Conservation (phyloP, 2,888 invertebrate species). For the Coelinius sp. region DNA sequence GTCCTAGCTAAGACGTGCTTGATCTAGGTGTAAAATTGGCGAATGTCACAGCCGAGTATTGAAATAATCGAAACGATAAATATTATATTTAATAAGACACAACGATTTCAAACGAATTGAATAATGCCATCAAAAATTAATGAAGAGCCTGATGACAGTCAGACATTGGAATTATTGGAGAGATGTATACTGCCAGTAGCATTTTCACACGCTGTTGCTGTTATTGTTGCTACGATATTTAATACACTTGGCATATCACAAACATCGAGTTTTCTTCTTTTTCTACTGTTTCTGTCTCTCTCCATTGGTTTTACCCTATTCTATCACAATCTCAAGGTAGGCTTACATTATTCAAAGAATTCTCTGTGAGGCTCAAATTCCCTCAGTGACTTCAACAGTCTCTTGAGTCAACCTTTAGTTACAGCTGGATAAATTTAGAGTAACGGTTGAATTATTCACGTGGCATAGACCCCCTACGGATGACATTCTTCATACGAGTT, state of each 20-base stretch:
- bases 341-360: constrained; percentile 20
- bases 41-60: constrained; percentile 13
- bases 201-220: constrained; percentile 85
- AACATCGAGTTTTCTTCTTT: constrained; percentile 83
- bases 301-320: constrained; percentile 84
- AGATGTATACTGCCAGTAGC: constrained; percentile 83
- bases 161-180: constrained; percentile 77
- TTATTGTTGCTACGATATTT: constrained; percentile 80
- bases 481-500: not conserved
- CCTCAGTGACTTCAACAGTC: not conserved
- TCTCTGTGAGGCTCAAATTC: not conserved
- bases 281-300: constrained; percentile 81
- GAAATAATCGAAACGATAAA: constrained; percentile 21
- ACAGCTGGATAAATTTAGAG: constrained; percentile 24
- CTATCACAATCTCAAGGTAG: constrained; percentile 88
- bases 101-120: constrained; percentile 40
- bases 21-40: constrained; percentile 36
- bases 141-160: constrained; percentile 66
- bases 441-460: constrained; percentile 14
- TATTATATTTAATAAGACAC: constrained; percentile 28
- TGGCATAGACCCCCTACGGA: constrained; percentile 13
- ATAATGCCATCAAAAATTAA: constrained; percentile 52
- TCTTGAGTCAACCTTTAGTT: constrained; percentile 19
- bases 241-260: constrained; percentile 82
- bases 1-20: constrained; percentile 60